Evolutionary conservation across 2,888 invertebrate species (phyloP), one percentile per base, ranked within the genome.

Genomic region (Pristionchus maxplancki): DNA sequence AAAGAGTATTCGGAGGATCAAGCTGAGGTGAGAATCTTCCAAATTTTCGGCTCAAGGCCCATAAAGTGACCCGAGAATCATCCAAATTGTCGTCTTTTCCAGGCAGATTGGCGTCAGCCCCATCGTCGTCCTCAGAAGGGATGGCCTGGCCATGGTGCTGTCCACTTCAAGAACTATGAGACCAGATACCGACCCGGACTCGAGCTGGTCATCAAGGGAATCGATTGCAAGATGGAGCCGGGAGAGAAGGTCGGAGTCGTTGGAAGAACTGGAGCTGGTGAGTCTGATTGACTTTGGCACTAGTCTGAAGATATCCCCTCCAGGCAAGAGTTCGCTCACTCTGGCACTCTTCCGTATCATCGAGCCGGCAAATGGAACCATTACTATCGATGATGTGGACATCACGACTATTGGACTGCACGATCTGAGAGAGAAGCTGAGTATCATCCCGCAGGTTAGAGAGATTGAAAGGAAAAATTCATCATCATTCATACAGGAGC

Each of bases 391-490:
- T 88, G 92, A 90, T 44, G 89, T 90, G 5, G 90, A 91, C 50
- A 90, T 91, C n/a, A 85, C 91, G 0, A 89, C 89, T 28, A 90
- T 98, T 93, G 98, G 98, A 31, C 96, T 98, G 81, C 97, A 98
- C 95, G 97, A 97, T 94, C 95, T 98, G 91, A 96, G 98, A 90
- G 97, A 97, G 28, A 96, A 97, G 91, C 96, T 97, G 91, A 97
- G 97, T 71, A 97, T 97, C 94, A 97, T 96, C 89, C 96, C 96
- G 15, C 96, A 92, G 71, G 92, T 91, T 31, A 6, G 31, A 17
- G 67, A 67, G 34, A n/a, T n/a, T n/a, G n/a, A 15, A 4, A 64
- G 11, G 9, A 64, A 9, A 2, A 31, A 28, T 8, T 64, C 4
- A 4, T 67, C 67, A 31, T 24, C 44, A 28, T 48, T 4, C 37